Base-by-base conservation (phyloP, 2,113 vertebrate genomes). In the Leptobrachium leishanense region DNA sequence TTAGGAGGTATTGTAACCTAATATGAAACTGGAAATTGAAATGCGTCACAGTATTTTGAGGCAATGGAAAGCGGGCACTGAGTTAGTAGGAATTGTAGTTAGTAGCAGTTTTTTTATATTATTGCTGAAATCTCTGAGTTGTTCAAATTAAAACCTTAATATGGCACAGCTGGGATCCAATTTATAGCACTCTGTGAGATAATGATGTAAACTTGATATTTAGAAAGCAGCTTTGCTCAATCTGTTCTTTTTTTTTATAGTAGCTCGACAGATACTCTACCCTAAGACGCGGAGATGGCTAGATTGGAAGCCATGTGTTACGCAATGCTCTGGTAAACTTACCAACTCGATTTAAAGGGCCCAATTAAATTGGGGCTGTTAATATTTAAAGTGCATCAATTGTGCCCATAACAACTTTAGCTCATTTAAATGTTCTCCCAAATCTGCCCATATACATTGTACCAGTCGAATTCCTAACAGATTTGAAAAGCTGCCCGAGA, bases 1-100 rank as follows among this genome's bases (percentile, higher is more conserved):
- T 81, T 74, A 74, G 65, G 71, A 81, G 78, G 63, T 72, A 81
- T 74, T 81, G 78, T 74, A 74, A 81, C 78, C 78, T 59, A 74
- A 81, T 68, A 74, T 64, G n/a, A 81, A 81, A 74, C 74, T 81
- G 78, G 71, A 81, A 74, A 81, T 9, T 74, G 53, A 74, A 81
- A 43, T 81, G 72, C 72, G 78, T 81, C 78, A 74, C 71, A 62
- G 64, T 50, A 43, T 59, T 68, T 68, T 46, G 42, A 68, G 72
- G 65, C 66, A 59, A 74, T 74, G 71, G 72, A 81, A 74, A 74
- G 78, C 39, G 71, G 78, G 78, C 71, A 74, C 42, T 2, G 54
- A 62, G 68, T 81, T 68, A 68, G 71, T 11, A 81, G 55, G 46
- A 81, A 73, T 73, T 68, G 78, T 81, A 81, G 71, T 53, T 62